Evolutionary conservation across 1,140 invertebrate genomes (phyloP), one percentile per base, ranked within the genome.

Genomic region (Achatina immaculata): DNA sequence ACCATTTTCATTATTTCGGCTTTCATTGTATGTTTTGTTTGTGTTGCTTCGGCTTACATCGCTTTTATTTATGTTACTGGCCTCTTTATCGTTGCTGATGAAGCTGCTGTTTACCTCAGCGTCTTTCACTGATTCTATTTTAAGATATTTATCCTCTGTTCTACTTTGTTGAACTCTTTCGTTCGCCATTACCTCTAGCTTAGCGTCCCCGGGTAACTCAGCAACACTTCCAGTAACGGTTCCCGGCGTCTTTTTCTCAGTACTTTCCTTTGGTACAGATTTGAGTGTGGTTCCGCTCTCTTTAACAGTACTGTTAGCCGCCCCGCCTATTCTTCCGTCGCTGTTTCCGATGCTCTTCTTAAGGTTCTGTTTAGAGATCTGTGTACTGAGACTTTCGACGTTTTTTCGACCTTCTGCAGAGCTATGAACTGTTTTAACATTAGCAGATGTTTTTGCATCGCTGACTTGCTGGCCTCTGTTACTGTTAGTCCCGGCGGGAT

Each of bases 111-210:
- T 36, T 11, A n/a, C n/a, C n/a, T 21, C 40, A 14, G 21, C 43
- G 40, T 72, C 51, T 48, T 75, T 75, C 7, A 24, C 36, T n/a
- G 55, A 43, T 38, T 55, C 55, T 28, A 24, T 34, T 43, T 58
- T 62, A n/a, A n/a, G n/a, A n/a, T n/a, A n/a, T 16, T 55, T 9
- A 6, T 62, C 1, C 40, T 36, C 21, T 58, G 31, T 62, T 9
- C 38, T 55, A 34, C 31, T 58, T 36, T 76, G 45, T 2, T 66
- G 42, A 40, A 48, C 42, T 69, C 69, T 45, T 19, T 69, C 45
- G 48, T 78, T 68, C 36, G 66, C 66, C n/a, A 31, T 69, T 6
- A 45, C 58, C 43, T 68, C 3, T 9, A 48, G 65, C 16, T 78
- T 11, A 11, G 31, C 28, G 24, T 28, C 73, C 1, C n/a, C n/a